A percentile compares a stretch with the other conserved stretches of the same genome.
Conservation (phyloP, 2,888 invertebrate species). For the Drosophila colorata region DNA sequence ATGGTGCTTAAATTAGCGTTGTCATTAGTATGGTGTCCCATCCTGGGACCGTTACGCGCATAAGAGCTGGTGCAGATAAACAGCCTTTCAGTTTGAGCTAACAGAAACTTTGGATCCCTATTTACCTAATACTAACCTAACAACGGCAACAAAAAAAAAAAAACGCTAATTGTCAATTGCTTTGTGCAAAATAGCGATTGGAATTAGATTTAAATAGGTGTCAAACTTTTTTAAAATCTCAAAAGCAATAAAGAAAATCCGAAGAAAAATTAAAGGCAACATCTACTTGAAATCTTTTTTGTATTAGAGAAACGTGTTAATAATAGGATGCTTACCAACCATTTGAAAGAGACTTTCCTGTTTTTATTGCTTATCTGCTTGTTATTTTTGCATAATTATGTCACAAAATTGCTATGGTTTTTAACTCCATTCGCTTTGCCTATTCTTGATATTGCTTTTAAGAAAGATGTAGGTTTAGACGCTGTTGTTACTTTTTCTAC, state of each 20-base stretch:
- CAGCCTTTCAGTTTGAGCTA: constrained; percentile 26
- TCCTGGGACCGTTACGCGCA: constrained; percentile 16
- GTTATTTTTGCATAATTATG: constrained; percentile 78
- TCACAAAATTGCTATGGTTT: constrained; percentile 82
- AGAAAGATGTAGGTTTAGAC: constrained; percentile 31
- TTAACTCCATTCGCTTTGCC: constrained; percentile 58
- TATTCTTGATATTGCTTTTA: too few relatives aligned
- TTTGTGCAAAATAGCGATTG: constrained; percentile 29
- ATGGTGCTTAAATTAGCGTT: constrained; percentile 68
- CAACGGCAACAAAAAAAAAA: constrained; percentile 8
- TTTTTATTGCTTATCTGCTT: constrained; percentile 32
- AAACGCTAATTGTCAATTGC: constrained; percentile 41
- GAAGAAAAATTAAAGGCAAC: not conserved
- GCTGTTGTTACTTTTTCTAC: constrained; percentile 19
- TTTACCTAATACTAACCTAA: constrained; percentile 13
- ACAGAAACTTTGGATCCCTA: constrained; percentile 21
- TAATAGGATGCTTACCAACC: constrained; percentile 1
- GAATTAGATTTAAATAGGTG: constrained; percentile 59
- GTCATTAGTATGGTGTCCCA: constrained; percentile 62
- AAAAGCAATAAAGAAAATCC: not conserved
- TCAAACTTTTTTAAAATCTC: constrained; percentile 66
- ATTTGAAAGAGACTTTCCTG: constrained; percentile 1
- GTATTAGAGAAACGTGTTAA: constrained; percentile 7
- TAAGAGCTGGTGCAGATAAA: constrained; percentile 21
- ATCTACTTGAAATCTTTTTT: not conserved